These are phyloP conservation scores for Ornithorhynchus anatinus DNA, from an alignment of 2,113 vertebrate genomes.

Conservation along the genomic window DNA sequence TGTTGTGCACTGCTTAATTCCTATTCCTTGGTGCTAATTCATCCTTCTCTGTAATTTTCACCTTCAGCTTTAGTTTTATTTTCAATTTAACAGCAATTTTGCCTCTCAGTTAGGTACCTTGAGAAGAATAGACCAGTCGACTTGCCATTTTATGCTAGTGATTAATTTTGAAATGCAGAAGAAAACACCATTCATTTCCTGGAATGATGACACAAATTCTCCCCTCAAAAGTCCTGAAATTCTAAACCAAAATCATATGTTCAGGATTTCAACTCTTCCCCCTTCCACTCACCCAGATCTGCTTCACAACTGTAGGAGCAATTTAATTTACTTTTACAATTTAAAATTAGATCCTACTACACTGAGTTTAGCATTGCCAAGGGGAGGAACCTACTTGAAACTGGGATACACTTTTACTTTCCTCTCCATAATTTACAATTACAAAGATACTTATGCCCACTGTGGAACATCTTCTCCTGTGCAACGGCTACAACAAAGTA, in stretches of 20 bases:
- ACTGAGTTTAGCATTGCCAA: slow-evolving; percentile 16
- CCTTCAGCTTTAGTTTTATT: no score
- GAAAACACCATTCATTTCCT: background rate
- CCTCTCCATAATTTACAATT: slow-evolving; percentile 31
- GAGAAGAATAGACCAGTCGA: no score
- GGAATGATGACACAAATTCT: background rate
- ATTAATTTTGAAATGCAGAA: no score
- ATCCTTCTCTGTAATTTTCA: no score
- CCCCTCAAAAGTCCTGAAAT: background rate
- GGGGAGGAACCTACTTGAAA: slow-evolving; percentile 3
- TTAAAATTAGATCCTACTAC: background rate
- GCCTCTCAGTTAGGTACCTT: no score
- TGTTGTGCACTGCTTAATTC: no score
- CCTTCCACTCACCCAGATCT: background rate
- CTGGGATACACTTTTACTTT: slow-evolving; percentile 6
- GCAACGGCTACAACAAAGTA: slow-evolving; percentile 27
- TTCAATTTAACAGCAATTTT: no score
- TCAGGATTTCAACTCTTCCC: background rate
- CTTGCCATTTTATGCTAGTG: background rate
- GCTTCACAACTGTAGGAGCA: slow-evolving; percentile 3
- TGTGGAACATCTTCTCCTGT: background rate
- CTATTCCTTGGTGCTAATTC: no score
- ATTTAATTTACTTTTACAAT: slow-evolving; percentile 27
- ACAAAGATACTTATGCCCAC: background rate
- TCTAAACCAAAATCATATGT: background rate